Evolutionary conservation across 1,140 invertebrate genomes (phyloP), one percentile per base, ranked within the genome.

Genomic region (Drosophila athabasca): DNA sequence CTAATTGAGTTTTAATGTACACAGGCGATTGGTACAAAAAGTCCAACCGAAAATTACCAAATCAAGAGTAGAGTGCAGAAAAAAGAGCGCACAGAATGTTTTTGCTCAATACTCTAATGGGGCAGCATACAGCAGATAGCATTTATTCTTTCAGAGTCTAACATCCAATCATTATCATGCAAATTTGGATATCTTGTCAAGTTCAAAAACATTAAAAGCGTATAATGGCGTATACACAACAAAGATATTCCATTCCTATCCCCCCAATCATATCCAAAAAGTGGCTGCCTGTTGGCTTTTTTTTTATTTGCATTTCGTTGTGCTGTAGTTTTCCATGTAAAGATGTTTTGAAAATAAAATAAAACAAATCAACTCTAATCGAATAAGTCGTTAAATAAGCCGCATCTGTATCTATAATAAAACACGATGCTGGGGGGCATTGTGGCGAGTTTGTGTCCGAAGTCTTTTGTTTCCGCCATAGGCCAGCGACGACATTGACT

Each of bases 1-100:
- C 78, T 87, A 85, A 85, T 85, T 81, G 82, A 87, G 74, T 85
- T 85, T 85, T 85, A 82, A 87, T 85, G 82, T 85, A 77, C 50
- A 67, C 54, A 31, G n/a, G 24, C 48, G 68, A 74, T 62, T 78
- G 65, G 59, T 44, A 49, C 61, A 64, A 72, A 22, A 48, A 59
- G 65, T 39, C 44, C 24, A 52, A 44, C 46, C 58, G 66, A 67
- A 78, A 78, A 46, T 54, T 48, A 49, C 31, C 29, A n/a, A 77
- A 70, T 70, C 58, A 70, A 39, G 67, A 53, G 43, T 43, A 50
- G 52, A 72, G 35, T 39, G 35, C 35, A 62, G 24, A 51, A 45
- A 50, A 51, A 59, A 61, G 29, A 58, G 24, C 41, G 22, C 46
- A 45, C 35, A 66, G 79, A 81, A 73, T 67, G 62, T 83, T 64